Conservation (phyloP, 2,797 vertebrate genomes). For the Hoplostethus mediterraneus region DNA sequence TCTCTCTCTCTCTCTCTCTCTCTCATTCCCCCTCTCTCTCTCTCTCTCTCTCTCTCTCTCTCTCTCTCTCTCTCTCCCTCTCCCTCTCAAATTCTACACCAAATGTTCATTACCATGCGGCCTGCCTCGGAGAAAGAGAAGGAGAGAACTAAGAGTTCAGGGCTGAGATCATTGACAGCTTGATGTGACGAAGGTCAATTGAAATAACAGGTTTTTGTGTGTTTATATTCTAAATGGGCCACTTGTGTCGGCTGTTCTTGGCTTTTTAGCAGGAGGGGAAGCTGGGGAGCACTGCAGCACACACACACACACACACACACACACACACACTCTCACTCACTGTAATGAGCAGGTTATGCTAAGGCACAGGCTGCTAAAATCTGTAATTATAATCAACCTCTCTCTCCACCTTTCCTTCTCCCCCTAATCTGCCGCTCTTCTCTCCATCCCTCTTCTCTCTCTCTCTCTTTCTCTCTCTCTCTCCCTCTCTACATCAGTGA, state of each 20-base stretch:
- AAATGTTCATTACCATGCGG: constrained; percentile 88
- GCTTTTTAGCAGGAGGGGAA: constrained; percentile 69
- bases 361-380: constrained; percentile 86
- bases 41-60: constrained; percentile 46
- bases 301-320: constrained; percentile 44
- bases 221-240: constrained; percentile 88
- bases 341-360: constrained; percentile 89
- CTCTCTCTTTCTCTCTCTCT: constrained; percentile 47
- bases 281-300: constrained; percentile 73
- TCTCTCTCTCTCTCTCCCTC: constrained; percentile 37
- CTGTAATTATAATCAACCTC: constrained; percentile 89
- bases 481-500: constrained; percentile 71
- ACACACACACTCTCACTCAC: constrained; percentile 53
- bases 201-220: constrained; percentile 90
- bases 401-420: constrained; percentile 60
- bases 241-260: constrained; percentile 81
- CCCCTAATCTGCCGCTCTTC: constrained; percentile 39
- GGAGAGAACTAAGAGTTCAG: constrained; percentile 81
- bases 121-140: constrained; percentile 79
- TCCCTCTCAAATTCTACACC: constrained; percentile 77
- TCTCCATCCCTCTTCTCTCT: constrained; percentile 59
- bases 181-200: constrained; percentile 91
- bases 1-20: constrained; percentile 4
- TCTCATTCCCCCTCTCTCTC: constrained; percentile 11
- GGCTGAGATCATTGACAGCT: constrained; percentile 91